Evolutionary conservation across 2,797 vertebrate genomes (phyloP).

Genomic region (Heliangelus exortis): DNA sequence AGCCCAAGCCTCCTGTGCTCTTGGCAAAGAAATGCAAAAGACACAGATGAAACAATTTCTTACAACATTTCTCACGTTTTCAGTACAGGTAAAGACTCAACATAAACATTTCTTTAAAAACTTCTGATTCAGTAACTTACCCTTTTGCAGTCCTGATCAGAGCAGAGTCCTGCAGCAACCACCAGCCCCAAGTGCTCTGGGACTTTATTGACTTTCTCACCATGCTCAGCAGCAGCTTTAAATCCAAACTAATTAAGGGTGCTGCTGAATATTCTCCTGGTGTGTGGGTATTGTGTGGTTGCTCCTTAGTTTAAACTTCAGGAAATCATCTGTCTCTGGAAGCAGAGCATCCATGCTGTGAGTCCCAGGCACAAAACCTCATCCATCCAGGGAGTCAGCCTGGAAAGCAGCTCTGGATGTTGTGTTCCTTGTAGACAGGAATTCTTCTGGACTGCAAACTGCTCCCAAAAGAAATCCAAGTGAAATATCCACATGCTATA

Average conservation of each 20-base stretch:
- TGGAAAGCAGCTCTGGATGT: neutral
- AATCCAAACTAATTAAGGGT: neutral
- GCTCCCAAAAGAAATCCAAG: neutral
- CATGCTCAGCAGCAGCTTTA: neutral
- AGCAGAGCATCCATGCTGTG: rapidly evolving
- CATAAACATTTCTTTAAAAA: neutral
- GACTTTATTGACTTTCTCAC: neutral
- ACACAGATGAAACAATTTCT: neutral
- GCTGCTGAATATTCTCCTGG: neutral
- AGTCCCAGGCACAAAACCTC: neutral
- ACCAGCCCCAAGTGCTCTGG: neutral
- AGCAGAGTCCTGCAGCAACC: rapidly evolving
- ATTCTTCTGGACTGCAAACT: neutral
- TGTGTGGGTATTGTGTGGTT: no score
- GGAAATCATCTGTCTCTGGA: neutral
- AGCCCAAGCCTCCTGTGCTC: neutral
- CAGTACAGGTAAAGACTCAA: neutral
- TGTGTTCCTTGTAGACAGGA: neutral
- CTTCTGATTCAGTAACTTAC: neutral
- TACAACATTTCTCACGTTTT: no score
- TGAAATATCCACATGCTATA: neutral
- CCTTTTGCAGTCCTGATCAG: neutral
- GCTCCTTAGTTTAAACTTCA: neutral
- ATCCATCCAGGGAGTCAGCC: neutral
- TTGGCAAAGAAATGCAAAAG: no score